Conservation (phyloP, 2,888 invertebrate species). For the Clistopyga incitator region DNA sequence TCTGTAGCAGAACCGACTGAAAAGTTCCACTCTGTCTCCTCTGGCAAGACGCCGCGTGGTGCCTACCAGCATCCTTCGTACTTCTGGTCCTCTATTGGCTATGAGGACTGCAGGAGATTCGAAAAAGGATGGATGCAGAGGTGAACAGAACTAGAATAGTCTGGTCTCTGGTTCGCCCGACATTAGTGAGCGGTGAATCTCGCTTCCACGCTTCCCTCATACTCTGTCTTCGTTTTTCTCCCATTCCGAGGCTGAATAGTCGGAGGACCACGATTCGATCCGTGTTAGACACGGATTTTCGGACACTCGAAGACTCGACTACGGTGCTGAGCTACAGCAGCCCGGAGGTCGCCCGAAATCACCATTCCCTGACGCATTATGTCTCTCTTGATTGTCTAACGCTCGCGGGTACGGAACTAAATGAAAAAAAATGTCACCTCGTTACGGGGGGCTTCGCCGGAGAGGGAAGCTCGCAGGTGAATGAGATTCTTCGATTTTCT, state of each 20-base stretch:
- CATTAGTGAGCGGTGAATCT: constrained; percentile 69
- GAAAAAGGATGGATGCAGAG: not conserved
- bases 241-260: constrained; percentile 24
- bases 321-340: not conserved
- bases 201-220: constrained; percentile 18
- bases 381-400: constrained; percentile 43
- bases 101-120: constrained; percentile 14
- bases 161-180: constrained; percentile 60
- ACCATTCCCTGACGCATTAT: constrained; percentile 43
- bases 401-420: constrained; percentile 23
- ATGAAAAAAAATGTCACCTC: constrained; percentile 52
- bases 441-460: constrained; percentile 29
- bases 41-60: constrained; percentile 57
- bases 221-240: constrained; percentile 18
- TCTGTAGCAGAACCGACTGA: constrained; percentile 32
- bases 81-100: not conserved
- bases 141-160: constrained; percentile 9
- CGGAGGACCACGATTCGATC: constrained; percentile 57
- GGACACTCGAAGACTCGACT: constrained; percentile 17
- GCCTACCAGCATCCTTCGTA: constrained; percentile 30
- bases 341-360: constrained; percentile 11
- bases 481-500: not conserved
- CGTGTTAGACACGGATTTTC: constrained; percentile 70
- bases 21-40: constrained; percentile 60
- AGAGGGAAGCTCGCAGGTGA: not conserved